phyloP scores from a whole-genome alignment of 2,113 vertebrate species.

The Calidris pugnax region DNA sequence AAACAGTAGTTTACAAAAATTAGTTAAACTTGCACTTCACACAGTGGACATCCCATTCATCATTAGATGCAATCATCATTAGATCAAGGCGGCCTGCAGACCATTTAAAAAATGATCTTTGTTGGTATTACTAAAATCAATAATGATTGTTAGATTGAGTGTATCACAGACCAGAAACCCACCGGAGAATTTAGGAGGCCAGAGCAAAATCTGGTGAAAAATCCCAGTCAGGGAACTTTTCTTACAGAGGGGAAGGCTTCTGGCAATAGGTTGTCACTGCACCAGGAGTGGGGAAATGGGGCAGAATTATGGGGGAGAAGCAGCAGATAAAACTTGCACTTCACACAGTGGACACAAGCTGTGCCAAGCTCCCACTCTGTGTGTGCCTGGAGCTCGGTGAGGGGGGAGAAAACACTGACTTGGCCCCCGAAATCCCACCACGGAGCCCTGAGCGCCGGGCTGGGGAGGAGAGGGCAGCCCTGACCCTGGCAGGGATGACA shows the following conservation, averaged over 20 bases:
- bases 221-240: neutral
- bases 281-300: too few relatives aligned
- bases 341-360: neutral
- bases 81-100: neutral
- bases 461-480: neutral
- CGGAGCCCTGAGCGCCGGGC: neutral
- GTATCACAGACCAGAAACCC: neutral
- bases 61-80: rapidly evolving
- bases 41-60: too few relatives aligned
- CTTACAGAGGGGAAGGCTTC: neutral
- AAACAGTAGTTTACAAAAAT: too few relatives aligned
- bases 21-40: too few relatives aligned
- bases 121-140: rapidly evolving
- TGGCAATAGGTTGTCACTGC: neutral
- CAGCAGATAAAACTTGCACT: neutral
- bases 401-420: rapidly evolving
- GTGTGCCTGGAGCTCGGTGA: rapidly evolving
- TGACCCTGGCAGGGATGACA: neutral
- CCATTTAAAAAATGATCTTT: neutral
- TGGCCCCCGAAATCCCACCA: neutral
- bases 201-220: neutral
- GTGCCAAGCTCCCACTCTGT: rapidly evolving
- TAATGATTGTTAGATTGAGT: neutral
- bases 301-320: neutral
- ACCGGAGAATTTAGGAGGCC: rapidly evolving